Conservation (phyloP, 1,140 invertebrate genomes). For the Kradibia gibbosae region DNA sequence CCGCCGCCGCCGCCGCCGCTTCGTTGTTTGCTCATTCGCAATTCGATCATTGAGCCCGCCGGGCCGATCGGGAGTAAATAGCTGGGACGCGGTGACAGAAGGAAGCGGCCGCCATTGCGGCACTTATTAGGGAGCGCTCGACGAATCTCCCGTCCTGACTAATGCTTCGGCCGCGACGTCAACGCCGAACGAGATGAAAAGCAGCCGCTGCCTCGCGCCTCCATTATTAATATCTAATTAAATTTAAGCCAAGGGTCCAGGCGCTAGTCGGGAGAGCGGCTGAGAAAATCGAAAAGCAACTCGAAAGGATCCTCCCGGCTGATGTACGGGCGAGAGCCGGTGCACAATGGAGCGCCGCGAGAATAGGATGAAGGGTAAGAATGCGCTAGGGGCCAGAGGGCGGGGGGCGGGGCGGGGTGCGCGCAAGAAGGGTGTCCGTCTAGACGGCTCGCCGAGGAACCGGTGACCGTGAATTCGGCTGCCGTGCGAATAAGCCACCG, state of each 20-base stretch:
- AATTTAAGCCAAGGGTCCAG: too few relatives aligned
- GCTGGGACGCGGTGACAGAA: too few relatives aligned
- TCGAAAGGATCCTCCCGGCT: too few relatives aligned
- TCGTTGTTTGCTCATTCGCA: too few relatives aligned
- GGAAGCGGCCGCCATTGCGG: too few relatives aligned
- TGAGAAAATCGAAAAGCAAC: neutral
- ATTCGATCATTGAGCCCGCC: neutral
- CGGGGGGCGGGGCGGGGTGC: too few relatives aligned
- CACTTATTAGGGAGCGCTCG: too few relatives aligned
- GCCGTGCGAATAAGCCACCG: neutral
- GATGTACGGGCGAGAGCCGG: neutral
- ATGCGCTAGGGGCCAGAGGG: constrained; percentile 52
- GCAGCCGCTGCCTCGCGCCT: neutral
- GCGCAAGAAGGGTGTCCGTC: constrained; percentile 59
- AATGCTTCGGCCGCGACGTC: too few relatives aligned
- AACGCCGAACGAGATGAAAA: too few relatives aligned
- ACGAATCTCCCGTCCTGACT: too few relatives aligned
- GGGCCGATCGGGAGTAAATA: too few relatives aligned
- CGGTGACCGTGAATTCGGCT: constrained; percentile 53
- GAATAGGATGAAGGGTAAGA: constrained; percentile 50
- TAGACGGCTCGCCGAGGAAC: constrained; percentile 59
- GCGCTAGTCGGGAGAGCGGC: too few relatives aligned
- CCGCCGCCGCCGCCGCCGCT: neutral
- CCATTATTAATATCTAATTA: neutral
- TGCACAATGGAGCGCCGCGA: neutral